Base-by-base conservation (phyloP, 2,888 invertebrate species). In the Allygus modestus region DNA sequence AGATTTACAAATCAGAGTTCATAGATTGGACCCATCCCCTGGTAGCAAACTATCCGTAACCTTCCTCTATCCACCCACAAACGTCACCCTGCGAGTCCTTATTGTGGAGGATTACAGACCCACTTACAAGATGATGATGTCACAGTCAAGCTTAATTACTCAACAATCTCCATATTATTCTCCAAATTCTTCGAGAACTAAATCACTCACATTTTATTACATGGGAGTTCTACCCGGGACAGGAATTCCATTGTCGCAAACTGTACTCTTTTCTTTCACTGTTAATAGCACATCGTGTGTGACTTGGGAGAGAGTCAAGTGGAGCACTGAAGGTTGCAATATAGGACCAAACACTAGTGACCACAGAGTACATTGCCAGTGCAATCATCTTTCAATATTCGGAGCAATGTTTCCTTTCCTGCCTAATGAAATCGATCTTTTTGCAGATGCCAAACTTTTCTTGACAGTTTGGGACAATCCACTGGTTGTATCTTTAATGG, bases 381-480 rank as follows among this genome's bases (percentile, higher is more conserved):
- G 54, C 23, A 54, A 23, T 9, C 54, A 54, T 54, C 54, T 54
- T 54, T 54, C 54, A 54, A 23, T 54, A 54, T 54, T 54, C 54
- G 54, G 54, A 54, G 54, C 54, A 7, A 23, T 23, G 15, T 54
- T 54, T 54, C 54, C 23, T 23, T 54, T 54, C 54, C 31, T 84
- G 11, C 87, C 87, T 0, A 82, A 82, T 20, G 1, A 75, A 17
- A 23, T 87, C n/a, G 84, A 87, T 65, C 87, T 85, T 5, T 11
- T 87, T 33, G 26, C 81, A 11, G 87, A 87, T 58, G 82, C 87
- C 0, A 12, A 83, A n/a, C 81, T 88, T 9, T 85, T 87, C 51
- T 73, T 87, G 7, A 83, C 84, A 15, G 26, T 88, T 41, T 31
- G 58, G 0, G 84, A 87, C 31, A 88, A 88, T 69, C 86, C 86